Evolutionary conservation across 2,113 vertebrate species (phyloP), one percentile per base, ranked within the genome.

Genomic region (Centrocercus urophasianus): DNA sequence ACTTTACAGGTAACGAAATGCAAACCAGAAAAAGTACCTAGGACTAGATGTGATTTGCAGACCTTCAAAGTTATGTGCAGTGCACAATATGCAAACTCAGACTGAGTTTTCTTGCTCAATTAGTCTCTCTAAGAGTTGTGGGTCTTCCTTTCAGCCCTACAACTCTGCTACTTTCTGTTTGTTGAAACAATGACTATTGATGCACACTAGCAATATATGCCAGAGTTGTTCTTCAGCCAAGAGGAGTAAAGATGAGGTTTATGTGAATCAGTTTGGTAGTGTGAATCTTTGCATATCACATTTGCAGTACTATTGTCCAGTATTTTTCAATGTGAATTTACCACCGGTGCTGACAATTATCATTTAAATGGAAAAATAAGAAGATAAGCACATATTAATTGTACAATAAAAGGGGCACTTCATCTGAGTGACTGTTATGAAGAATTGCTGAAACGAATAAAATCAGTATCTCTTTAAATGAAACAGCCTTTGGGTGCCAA

Each of bases 1-100:
- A 99, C 96, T 99, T 99, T 96, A 99, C 99, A 98, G 99, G 99
- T 99, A 98, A 96, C 25, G 69, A 32, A 64, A 43, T 61, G 30
- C 14, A 57, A 88, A 59, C 32, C 52, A 65, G 28, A 32, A 78
- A 90, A 73, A 7, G 16, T 66, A 27, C 28, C 93, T 80, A 71
- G 56, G 67, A 50, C 36, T 66, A 28, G 2, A 85, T 42, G 6
- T 83, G 65, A 40, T 71, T 78, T 93, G 22, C 34, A 78, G 34
- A 30, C 22, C 24, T 78, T 6, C 38, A 56, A 60, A 21, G 36
- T 73, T 70, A 67, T 63, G 27, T 28, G 61, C 5, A 59, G 10
- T 30, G 45, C 10, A 73, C 32, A 70, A 30, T 19, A 28, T 76
- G 57, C 18, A 0, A 3, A 22, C 19, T 4, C 14, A 52, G 50